Evolutionary conservation across 2,113 vertebrate species (phyloP).

Genomic region (Urocitellus parryii): DNA sequence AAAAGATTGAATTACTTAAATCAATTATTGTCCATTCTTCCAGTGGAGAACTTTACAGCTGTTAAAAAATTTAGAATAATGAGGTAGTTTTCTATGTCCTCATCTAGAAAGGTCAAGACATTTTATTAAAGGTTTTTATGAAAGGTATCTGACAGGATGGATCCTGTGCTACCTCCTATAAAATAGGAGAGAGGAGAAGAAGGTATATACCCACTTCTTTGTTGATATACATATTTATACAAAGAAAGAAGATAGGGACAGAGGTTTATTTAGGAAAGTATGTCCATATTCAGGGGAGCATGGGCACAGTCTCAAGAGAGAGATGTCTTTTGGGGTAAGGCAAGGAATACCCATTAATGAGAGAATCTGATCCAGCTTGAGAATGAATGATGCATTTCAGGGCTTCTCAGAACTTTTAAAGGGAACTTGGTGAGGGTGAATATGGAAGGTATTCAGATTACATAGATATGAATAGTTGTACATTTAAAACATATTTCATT

Average conservation of each 20-base stretch:
- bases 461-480: no score
- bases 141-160: neutral
- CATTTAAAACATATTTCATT: no score
- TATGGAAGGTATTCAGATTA: no score
- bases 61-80: neutral
- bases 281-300: no score
- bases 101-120: neutral
- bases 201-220: neutral
- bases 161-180: neutral
- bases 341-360: no score
- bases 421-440: no score
- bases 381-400: no score
- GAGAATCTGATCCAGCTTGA: no score
- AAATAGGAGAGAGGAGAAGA: neutral
- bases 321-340: no score
- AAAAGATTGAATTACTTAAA: slow-evolving; percentile 6
- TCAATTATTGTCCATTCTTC: neutral
- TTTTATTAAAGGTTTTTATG: slow-evolving; percentile 2
- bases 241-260: neutral
- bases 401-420: neutral
- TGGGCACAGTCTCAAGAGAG: no score
- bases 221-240: neutral
- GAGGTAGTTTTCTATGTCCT: neutral
- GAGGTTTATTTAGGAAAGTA: neutral
- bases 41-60: neutral